A percentile compares a stretch with the other conserved stretches of the same genome.
phyloP scores from a whole-genome alignment of 2,113 vertebrate genomes.

The Candoia aspera region DNA sequence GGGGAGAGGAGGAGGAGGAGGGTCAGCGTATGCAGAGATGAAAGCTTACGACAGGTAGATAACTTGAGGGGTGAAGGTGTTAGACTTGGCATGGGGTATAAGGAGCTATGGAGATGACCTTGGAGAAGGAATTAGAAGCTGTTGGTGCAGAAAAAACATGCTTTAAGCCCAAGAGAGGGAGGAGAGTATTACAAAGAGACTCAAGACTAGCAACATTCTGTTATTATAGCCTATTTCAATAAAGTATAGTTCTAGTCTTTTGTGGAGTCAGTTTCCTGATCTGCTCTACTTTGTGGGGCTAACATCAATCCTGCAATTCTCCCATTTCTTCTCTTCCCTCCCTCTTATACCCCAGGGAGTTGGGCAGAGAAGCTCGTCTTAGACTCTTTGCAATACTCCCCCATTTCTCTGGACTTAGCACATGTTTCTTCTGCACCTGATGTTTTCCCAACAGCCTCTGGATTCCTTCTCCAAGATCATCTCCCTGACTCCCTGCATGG shows the following conservation, averaged over 20 bases:
- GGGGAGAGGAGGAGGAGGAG: not conserved
- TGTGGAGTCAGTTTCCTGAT: not conserved
- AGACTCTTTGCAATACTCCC: too few species aligned
- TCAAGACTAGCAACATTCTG: not conserved
- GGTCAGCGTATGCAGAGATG: not conserved
- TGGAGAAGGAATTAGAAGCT: not conserved
- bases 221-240: not conserved
- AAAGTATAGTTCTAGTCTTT: not conserved
- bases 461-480: too few species aligned
- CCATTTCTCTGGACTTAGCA: too few species aligned
- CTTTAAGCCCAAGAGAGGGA: not conserved
- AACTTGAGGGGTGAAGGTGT: not conserved
- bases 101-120: not conserved
- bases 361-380: too few species aligned
- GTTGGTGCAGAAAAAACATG: not conserved
- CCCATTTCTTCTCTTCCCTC: too few species aligned
- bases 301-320: too few species aligned
- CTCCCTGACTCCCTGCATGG: too few species aligned
- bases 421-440: too few species aligned
- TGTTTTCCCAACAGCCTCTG: too few species aligned
- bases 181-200: not conserved
- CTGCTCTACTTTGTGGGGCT: not conserved
- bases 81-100: not conserved
- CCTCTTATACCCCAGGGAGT: too few species aligned
- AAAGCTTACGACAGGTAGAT: not conserved